Percentiles rank a stretch among this genome's conserved stretches.
Conservation (phyloP, 1,140 invertebrate species). For the Drosophila navojoa region DNA sequence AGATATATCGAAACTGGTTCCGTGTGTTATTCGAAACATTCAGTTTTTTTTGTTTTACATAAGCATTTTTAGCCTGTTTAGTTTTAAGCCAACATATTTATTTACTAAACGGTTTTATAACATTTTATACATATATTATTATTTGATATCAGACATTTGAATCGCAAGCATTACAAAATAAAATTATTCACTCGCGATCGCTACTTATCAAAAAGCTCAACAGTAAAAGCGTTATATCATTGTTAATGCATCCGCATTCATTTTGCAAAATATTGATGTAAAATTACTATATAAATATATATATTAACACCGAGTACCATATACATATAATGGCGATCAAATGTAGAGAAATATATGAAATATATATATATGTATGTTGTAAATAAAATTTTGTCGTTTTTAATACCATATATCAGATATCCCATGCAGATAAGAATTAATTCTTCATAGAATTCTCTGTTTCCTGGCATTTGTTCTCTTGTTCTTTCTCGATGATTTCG, state of each 20-base stretch:
- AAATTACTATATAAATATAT: constrained; percentile 28
- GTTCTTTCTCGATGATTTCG: neutral
- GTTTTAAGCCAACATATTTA: constrained; percentile 72
- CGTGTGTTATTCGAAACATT: constrained; percentile 55
- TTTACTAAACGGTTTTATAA: constrained; percentile 39
- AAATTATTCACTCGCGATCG: constrained; percentile 29
- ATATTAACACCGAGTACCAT: constrained; percentile 16
- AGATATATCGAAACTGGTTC: constrained; percentile 18
- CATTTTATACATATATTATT: constrained; percentile 44
- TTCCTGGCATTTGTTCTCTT: neutral
- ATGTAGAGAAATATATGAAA: constrained; percentile 45
- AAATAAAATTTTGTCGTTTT: constrained; percentile 46
- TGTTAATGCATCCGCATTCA: constrained; percentile 55
- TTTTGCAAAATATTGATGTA: constrained; percentile 41
- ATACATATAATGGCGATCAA: constrained; percentile 26
- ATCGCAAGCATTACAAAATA: constrained; percentile 3
- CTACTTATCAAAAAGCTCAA: constrained; percentile 54
- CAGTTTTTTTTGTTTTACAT: constrained; percentile 53
- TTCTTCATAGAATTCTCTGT: neutral
- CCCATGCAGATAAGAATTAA: neutral
- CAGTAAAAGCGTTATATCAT: constrained; percentile 56
- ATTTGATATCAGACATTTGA: constrained; percentile 38
- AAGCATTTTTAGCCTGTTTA: constrained; percentile 57
- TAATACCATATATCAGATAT: constrained; percentile 13
- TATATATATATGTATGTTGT: constrained; percentile 55